Evolutionary conservation across 30 jellyfish, hydroid and myxozoan species (phyloP).

Genomic region (Hydractinia echinata): DNA sequence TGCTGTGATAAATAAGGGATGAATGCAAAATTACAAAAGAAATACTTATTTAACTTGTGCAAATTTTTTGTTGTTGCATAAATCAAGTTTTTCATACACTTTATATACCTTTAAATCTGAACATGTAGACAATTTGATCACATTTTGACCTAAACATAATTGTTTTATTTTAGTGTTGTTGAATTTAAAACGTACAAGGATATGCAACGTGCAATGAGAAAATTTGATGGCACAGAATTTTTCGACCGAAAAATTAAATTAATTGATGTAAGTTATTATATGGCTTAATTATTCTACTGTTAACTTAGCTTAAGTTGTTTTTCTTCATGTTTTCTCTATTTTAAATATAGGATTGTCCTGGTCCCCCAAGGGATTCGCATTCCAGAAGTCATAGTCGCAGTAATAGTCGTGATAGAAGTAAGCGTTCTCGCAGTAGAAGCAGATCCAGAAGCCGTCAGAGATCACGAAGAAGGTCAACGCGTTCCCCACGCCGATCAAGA

Average conservation of each 20-base stretch:
- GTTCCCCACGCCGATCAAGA: constrained; percentile 2
- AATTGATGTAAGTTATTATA: constrained; percentile 70
- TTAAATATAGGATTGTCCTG: constrained; percentile 26
- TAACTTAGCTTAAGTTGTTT: neutral
- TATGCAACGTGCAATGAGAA: constrained; percentile 66
- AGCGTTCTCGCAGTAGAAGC: constrained; percentile 28
- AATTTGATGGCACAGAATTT: constrained; percentile 78
- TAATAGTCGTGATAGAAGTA: constrained; percentile 28
- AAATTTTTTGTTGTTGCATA: neutral
- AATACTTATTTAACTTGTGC: neutral
- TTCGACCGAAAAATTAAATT: constrained; percentile 77
- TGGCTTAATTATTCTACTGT: neutral
- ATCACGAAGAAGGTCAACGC: constrained; percentile 4
- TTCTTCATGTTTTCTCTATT: neutral
- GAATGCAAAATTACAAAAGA: neutral
- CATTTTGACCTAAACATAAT: neutral
- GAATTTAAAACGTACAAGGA: constrained; percentile 83
- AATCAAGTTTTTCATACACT: neutral
- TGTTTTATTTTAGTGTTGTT: constrained; percentile 67
- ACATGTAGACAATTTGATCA: neutral
- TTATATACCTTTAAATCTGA: neutral
- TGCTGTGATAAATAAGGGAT: constrained; percentile 13
- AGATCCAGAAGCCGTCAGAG: constrained; percentile 24
- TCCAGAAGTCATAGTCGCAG: constrained; percentile 3
- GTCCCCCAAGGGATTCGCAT: constrained; percentile 33